Base-by-base conservation (phyloP, 2,113 vertebrate genomes). In the Cepphus grylle region DNA sequence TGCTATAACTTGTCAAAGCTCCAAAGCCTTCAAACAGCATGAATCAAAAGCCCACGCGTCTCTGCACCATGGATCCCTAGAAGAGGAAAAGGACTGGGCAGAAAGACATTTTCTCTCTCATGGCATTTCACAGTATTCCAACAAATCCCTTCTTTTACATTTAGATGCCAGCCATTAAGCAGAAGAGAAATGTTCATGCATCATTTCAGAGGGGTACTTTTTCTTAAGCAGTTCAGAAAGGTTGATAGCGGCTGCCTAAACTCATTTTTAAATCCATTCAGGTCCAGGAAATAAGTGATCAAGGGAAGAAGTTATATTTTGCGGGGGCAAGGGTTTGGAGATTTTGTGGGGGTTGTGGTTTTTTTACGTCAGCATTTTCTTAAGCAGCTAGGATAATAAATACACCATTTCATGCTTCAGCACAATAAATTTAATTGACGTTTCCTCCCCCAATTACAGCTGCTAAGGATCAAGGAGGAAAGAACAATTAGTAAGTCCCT, bases 401-500 rank as follows among this genome's bases (percentile, higher is more conserved):
- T 50, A 81, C 43, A 86, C 20, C 1, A 0, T 81, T 84, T 61
- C 25, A 3, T 89, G 65, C 52, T 76, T 93, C 77, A 84, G 52
- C 42, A 85, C 80, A 81, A 86, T 71, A 77, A 62, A 93, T 71
- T 62, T 84, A 79, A 92, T 34, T 47, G 71, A 66, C 15, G 81
- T 59, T 94, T 96, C 88, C 93, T 94, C 69, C 56, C 42, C 56
- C 26, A 43, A 89, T 91, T 93, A 78, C 15, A 87, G 73, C 71
- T 81, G 72, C 77, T 81, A 86, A 91, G 65, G 77, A 71, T 93
- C 91, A 93, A 96, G 93, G 76, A 94, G 72, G 50, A 92, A 96
- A 92, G 88, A 81, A 94, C 36, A 94, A 93, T 88, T 66, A 86
- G 25, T 53, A 88, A 95, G 45, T 88, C 86, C 91, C 70, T 76